Conservation (phyloP, 2,113 vertebrate species). For the Myiopsitta monachus region DNA sequence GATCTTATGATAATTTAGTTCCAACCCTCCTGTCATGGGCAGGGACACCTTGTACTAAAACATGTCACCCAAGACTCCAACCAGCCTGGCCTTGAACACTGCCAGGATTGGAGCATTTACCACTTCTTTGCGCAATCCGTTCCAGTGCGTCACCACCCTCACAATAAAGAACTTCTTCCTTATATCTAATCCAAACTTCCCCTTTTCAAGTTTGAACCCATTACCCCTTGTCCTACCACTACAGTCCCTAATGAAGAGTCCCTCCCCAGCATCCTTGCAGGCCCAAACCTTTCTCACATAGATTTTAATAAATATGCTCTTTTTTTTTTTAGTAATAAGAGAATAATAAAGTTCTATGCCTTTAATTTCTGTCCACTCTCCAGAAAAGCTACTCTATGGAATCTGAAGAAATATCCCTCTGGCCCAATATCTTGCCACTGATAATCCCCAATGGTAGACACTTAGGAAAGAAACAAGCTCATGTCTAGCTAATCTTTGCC, state of each 20-base stretch:
- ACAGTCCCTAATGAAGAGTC: background rate
- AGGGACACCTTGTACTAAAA: background rate
- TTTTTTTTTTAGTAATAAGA: background rate
- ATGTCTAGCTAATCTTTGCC: background rate
- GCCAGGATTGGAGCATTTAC: background rate
- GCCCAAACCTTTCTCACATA: background rate
- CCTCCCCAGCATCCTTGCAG: background rate
- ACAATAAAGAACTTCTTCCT: background rate
- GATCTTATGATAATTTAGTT: background rate
- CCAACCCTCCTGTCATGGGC: background rate
- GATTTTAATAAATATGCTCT: background rate
- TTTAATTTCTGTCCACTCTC: background rate
- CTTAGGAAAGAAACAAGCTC: background rate
- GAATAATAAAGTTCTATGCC: background rate
- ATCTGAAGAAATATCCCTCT: background rate
- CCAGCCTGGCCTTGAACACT: background rate
- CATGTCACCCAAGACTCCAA: background rate
- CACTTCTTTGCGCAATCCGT: background rate
- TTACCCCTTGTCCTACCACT: background rate
- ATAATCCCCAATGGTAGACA: background rate
- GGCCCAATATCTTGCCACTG: background rate
- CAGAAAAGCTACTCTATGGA: background rate
- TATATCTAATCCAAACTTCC: background rate
- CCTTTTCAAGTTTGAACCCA: background rate
- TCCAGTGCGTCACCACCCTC: background rate